A percentile compares a stretch with the other conserved stretches of the same genome.
phyloP scores from a whole-genome alignment of 2,797 vertebrate species.

The Lerista edwardsae region DNA sequence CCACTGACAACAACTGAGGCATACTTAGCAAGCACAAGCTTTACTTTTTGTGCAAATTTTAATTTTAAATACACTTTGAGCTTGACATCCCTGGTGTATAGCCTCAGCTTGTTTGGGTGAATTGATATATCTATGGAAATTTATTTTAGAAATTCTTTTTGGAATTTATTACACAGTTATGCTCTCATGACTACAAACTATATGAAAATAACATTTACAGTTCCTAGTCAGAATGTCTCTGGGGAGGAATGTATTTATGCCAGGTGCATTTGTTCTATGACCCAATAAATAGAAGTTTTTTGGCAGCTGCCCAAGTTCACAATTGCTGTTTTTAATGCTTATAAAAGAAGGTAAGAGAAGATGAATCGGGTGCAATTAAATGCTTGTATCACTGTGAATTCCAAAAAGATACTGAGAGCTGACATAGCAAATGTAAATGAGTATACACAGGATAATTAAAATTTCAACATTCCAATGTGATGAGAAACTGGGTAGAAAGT shows the following conservation, averaged over 20 bases:
- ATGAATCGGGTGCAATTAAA: constrained; percentile 25
- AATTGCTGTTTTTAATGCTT: constrained; percentile 14
- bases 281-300: constrained; percentile 11
- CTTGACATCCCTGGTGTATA: background rate
- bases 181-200: background rate
- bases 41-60: constrained; percentile 13
- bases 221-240: constrained; percentile 1
- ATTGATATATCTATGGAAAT: constrained; percentile 3
- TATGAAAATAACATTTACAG: background rate
- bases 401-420: background rate
- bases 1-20: constrained; percentile 13
- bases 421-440: background rate
- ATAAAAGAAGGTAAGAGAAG: background rate
- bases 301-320: constrained; percentile 8
- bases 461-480: background rate
- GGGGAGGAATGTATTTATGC: background rate
- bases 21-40: constrained; percentile 12
- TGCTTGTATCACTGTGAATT: background rate
- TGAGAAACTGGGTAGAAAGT: background rate
- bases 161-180: constrained; percentile 9
- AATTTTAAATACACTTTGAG: constrained; percentile 17
- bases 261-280: constrained; percentile 12
- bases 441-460: background rate
- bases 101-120: background rate
- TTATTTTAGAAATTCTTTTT: background rate